These are phyloP conservation scores for Lordiphosa mommai DNA, from an alignment of 1,140 invertebrate genomes.

Conservation along the genomic window DNA sequence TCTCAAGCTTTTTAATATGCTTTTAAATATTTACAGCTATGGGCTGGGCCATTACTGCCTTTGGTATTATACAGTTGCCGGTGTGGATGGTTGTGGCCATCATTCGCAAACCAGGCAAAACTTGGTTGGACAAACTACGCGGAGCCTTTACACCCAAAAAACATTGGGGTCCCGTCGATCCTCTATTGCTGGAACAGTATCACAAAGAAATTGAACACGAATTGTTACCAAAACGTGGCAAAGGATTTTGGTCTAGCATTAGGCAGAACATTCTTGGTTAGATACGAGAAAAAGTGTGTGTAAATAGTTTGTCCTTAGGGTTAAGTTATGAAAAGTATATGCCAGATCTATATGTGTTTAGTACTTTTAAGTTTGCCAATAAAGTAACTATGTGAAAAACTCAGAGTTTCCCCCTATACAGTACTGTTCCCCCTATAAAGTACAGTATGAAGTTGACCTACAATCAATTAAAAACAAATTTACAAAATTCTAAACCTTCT, in stretches of 20 bases:
- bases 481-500: too few relatives aligned
- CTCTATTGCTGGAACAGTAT: constrained; percentile 65
- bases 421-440: too few relatives aligned
- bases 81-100: constrained; percentile 82
- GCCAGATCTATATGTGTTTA: constrained; percentile 13
- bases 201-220: constrained; percentile 66
- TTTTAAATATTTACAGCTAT: constrained; percentile 56
- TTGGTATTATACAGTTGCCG: constrained; percentile 82
- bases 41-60: constrained; percentile 82
- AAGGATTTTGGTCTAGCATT: constrained; percentile 59
- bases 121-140: constrained; percentile 79
- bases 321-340: constrained; percentile 17
- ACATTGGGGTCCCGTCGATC: constrained; percentile 82
- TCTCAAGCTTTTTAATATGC: neutral
- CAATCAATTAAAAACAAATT: too few relatives aligned
- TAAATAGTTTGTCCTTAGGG: constrained; percentile 6
- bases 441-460: neutral
- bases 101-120: constrained; percentile 72
- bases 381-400: constrained; percentile 26
- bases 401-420: too few relatives aligned
- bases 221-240: constrained; percentile 29
- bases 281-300: neutral
- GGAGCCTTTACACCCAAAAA: constrained; percentile 80
- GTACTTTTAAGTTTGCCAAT: constrained; percentile 51
- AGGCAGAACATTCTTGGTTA: constrained; percentile 66